Conservation (phyloP, 2,888 invertebrate genomes). For the Agonopterix arenella region DNA sequence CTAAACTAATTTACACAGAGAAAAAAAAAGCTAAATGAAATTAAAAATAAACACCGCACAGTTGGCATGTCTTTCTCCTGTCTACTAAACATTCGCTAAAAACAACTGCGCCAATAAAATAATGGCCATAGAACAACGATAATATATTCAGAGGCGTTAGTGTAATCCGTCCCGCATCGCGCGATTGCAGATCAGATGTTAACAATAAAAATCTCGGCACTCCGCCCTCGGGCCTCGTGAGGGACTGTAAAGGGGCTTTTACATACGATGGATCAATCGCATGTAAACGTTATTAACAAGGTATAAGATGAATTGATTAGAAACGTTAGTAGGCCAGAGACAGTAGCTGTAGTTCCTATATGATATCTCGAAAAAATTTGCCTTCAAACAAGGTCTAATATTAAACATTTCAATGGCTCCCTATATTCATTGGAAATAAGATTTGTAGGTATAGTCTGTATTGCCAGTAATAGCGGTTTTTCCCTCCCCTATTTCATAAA, state of each 20-base stretch:
- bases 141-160: conserved; percentile 49
- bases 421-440: too few relatives aligned
- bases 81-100: conserved; percentile 5
- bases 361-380: too few relatives aligned
- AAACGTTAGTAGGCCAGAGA: too few relatives aligned
- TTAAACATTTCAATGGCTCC: too few relatives aligned
- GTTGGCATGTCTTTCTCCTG: conserved; percentile 11
- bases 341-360: too few relatives aligned
- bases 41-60: conserved; percentile 23
- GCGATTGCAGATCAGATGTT: conserved; percentile 37
- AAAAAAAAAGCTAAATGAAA: conserved; percentile 13
- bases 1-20: neutral
- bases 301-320: too few relatives aligned
- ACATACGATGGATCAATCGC: neutral
- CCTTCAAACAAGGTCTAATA: too few relatives aligned
- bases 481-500: too few relatives aligned
- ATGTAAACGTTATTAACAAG: too few relatives aligned
- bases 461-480: too few relatives aligned
- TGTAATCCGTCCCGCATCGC: conserved; percentile 43
- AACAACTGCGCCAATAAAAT: conserved; percentile 12
- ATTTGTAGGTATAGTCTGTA: too few relatives aligned
- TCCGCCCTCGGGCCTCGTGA: conserved; percentile 18
- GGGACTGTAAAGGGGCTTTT: conserved; percentile 10
- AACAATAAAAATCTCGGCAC: conserved; percentile 59
- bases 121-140: conserved; percentile 40